A percentile compares a stretch with the other conserved stretches of the same genome.
These are phyloP conservation scores for Romanogobio albipinnatus DNA, from an alignment of 2,113 vertebrate species.

Conservation along the genomic window DNA sequence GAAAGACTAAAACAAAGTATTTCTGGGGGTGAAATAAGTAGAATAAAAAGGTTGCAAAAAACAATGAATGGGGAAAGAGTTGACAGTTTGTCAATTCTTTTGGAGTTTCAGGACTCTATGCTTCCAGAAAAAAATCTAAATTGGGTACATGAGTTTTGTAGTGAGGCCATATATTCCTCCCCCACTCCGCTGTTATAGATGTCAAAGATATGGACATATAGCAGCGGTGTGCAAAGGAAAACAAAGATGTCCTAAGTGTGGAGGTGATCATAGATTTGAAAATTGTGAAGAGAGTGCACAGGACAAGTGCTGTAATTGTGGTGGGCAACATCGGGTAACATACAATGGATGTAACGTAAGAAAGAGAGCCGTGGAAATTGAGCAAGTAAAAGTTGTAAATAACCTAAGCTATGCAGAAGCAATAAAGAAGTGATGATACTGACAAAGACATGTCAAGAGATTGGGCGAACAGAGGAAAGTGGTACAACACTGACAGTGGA, in stretches of 20 bases:
- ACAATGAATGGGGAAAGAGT: not conserved
- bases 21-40: not conserved
- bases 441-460: no score
- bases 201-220: slow-evolving; percentile 12
- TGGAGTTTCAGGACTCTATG: not conserved
- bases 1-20: not conserved
- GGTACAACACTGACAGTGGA: no score
- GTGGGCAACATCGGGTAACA: not conserved
- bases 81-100: not conserved
- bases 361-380: no score
- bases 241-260: slow-evolving; percentile 1
- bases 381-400: not conserved
- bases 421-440: not conserved
- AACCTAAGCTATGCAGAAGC: not conserved
- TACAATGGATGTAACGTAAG: not conserved
- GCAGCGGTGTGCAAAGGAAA: slow-evolving; percentile 11
- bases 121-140: no score
- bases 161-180: not conserved
- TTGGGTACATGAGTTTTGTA: not conserved
- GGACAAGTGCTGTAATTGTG: not conserved
- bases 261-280: not conserved
- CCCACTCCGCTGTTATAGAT: not conserved
- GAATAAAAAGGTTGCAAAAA: not conserved
- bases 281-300: not conserved
- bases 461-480: no score